A percentile compares a stretch with the other conserved stretches of the same genome.
Conservation (phyloP, 2,797 vertebrate genomes). For the Heliangelus exortis region DNA sequence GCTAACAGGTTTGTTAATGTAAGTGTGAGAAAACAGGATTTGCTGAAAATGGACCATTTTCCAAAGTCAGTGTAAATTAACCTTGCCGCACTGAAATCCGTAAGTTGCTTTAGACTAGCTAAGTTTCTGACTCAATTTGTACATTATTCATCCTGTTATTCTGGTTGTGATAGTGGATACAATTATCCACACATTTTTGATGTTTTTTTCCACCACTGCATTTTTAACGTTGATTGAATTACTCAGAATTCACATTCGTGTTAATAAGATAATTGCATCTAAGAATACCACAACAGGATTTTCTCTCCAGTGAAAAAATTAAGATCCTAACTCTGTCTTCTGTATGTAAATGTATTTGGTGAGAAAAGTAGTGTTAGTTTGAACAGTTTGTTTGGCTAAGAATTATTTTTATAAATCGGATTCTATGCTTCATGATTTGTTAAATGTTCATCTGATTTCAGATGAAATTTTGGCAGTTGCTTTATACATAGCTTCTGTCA, state of each 20-base stretch:
- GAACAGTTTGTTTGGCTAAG: conserved; percentile 35
- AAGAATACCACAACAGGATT: background rate
- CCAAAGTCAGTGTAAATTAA: background rate
- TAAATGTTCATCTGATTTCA: conserved; percentile 33
- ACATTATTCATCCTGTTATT: background rate
- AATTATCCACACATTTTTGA: background rate
- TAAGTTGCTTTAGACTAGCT: background rate
- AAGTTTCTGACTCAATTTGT: background rate
- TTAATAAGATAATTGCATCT: background rate
- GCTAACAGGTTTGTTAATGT: background rate
- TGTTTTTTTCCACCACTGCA: background rate
- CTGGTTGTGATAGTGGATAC: background rate
- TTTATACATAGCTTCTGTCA: background rate
- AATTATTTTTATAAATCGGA: conserved; percentile 19
- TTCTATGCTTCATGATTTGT: conserved; percentile 28
- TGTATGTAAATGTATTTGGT: background rate
- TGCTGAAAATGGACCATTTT: background rate
- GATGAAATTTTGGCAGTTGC: background rate
- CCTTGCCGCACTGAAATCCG: background rate
- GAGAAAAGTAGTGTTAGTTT: background rate
- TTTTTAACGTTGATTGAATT: background rate
- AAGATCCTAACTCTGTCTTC: background rate
- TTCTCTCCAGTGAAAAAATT: conserved; percentile 16
- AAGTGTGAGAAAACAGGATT: conserved; percentile 24
- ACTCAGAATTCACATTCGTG: background rate